phyloP scores from a whole-genome alignment of 2,113 vertebrate species.

The Chaetorhynchus papuensis region DNA sequence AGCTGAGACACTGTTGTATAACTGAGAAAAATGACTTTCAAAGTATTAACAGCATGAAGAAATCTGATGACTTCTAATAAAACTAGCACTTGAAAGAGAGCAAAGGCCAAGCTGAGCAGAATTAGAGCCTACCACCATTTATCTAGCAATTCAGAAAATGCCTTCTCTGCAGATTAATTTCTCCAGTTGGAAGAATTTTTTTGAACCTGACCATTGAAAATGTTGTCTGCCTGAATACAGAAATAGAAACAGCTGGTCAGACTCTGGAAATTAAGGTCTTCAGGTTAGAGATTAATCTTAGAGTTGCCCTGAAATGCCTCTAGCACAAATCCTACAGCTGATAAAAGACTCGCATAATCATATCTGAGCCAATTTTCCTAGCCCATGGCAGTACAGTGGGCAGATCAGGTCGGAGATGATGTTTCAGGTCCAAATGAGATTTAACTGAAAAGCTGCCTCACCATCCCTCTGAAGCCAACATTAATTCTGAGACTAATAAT shows the following conservation, averaged over 20 bases:
- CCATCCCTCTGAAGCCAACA: not conserved
- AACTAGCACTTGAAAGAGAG: not conserved
- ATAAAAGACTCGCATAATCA: not conserved
- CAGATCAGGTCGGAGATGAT: not conserved
- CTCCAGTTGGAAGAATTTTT: not conserved
- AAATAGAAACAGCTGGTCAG: not conserved
- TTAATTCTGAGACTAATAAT: not conserved
- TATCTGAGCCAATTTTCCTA: not conserved
- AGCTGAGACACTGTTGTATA: not conserved
- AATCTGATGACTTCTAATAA: constrained; percentile 20
- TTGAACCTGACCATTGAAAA: not conserved
- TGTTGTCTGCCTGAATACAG: not conserved
- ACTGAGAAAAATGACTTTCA: not conserved
- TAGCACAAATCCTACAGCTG: not conserved
- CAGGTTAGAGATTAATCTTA: not conserved
- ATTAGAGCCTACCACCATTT: not conserved
- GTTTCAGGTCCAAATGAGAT: not conserved
- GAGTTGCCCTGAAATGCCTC: not conserved
- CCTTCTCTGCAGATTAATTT: constrained; percentile 28
- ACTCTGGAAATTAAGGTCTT: not conserved
- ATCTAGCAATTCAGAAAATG: constrained; percentile 4
- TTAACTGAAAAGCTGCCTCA: not conserved
- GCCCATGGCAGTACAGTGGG: not conserved
- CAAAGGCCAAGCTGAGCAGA: constrained; percentile 34
- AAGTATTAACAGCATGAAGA: constrained; percentile 4